A percentile compares a stretch with the other conserved stretches of the same genome.
phyloP scores from a whole-genome alignment of 2,797 vertebrate species.

The Phaenicophaeus curvirostris region DNA sequence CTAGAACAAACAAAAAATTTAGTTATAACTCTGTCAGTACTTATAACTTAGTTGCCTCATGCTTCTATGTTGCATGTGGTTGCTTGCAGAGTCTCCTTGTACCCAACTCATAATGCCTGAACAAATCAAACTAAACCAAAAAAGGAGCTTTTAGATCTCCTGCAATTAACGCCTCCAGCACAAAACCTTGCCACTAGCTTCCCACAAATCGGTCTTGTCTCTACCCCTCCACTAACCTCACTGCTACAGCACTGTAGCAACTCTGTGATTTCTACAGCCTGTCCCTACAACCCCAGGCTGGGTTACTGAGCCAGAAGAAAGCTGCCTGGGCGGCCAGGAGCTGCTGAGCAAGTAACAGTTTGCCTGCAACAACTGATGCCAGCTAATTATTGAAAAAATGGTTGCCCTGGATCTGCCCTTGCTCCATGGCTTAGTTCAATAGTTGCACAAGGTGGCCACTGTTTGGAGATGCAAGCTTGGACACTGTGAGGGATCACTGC shows the following conservation, averaged over 20 bases:
- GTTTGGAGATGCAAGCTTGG: neutral
- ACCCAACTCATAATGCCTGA: neutral
- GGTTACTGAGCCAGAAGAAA: neutral
- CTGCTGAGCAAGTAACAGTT: accelerated
- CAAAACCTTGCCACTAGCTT: neutral
- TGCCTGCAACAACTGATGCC: neutral
- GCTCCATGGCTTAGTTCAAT: neutral
- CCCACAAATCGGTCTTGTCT: too few relatives aligned
- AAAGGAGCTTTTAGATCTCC: neutral
- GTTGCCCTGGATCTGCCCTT: neutral
- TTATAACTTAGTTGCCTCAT: neutral
- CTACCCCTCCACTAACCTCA: neutral
- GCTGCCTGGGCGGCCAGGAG: neutral
- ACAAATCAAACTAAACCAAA: neutral
- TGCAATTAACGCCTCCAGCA: neutral
- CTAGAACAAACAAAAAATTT: neutral
- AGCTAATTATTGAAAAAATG: neutral
- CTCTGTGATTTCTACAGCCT: neutral
- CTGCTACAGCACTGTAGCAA: neutral
- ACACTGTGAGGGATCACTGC: neutral
- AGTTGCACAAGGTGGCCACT: too few relatives aligned
- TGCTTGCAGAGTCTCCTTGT: neutral
- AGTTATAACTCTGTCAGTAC: neutral
- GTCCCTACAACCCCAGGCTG: accelerated
- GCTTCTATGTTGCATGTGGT: neutral